A percentile compares a stretch with the other conserved stretches of the same genome.
Evolutionary conservation across 2,113 vertebrate genomes (phyloP).

Genomic region (Eclectus roratus): DNA sequence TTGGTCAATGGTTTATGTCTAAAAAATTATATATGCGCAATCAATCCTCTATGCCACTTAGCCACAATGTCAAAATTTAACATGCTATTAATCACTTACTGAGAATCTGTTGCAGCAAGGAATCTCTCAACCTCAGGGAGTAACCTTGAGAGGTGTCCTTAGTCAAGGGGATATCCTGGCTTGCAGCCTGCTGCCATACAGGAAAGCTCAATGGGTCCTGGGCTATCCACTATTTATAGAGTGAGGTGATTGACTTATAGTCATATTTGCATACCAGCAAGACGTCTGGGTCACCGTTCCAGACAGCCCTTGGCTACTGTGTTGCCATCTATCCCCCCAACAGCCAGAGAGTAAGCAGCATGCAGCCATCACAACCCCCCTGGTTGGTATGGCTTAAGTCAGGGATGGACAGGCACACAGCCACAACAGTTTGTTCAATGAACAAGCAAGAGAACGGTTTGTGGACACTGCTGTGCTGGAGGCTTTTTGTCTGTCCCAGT

Average conservation of each 20-base stretch:
- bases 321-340: background rate
- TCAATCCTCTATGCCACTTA: background rate
- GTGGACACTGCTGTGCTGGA: fast-evolving
- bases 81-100: fast-evolving
- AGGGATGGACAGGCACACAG: background rate
- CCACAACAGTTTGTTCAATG: background rate
- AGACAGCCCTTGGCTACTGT: background rate
- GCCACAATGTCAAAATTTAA: background rate
- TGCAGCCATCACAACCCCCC: background rate
- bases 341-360: no score
- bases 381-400: background rate
- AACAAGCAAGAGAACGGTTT: background rate
- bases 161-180: background rate
- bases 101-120: background rate
- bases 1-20: background rate
- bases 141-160: background rate
- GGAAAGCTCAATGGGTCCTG: background rate
- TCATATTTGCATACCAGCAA: background rate
- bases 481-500: background rate
- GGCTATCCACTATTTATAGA: background rate
- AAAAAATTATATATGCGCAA: background rate
- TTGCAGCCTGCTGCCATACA: background rate
- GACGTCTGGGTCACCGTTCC: background rate
- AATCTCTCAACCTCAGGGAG: background rate
- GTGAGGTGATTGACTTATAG: background rate